Evolutionary conservation across 2,888 invertebrate species (phyloP).

Genomic region (Volucella inanis): DNA sequence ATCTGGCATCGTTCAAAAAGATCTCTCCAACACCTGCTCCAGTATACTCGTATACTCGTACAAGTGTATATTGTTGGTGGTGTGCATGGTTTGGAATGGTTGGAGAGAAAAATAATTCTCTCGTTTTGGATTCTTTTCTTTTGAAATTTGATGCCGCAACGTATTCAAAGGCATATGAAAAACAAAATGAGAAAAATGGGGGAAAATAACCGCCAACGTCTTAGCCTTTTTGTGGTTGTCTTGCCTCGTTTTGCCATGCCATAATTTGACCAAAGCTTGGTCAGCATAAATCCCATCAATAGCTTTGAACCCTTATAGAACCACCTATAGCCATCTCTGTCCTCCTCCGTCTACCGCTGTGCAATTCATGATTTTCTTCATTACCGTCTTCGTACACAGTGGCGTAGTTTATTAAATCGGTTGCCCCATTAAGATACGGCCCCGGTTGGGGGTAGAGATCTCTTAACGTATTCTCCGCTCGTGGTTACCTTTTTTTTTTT

Average conservation of each 20-base stretch:
- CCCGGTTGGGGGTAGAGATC: conserved; percentile 54
- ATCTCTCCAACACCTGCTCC: conserved; percentile 69
- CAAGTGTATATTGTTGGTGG: background rate
- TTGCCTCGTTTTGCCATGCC: background rate
- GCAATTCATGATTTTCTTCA: conserved; percentile 39
- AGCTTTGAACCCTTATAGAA: conserved; percentile 55
- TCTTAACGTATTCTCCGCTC: conserved; percentile 17
- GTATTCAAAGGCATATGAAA: conserved; percentile 37
- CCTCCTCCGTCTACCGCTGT: conserved; percentile 28
- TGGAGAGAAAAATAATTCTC: conserved; percentile 46
- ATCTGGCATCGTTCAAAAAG: conserved; percentile 58
- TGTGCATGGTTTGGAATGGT: background rate
- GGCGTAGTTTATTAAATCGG: conserved; percentile 72
- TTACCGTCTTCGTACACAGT: conserved; percentile 41
- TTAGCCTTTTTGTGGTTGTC: background rate
- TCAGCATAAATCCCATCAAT: conserved; percentile 63
- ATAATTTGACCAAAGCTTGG: conserved; percentile 32
- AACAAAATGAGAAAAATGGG: conserved; percentile 33
- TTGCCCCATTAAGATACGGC: conserved; percentile 66
- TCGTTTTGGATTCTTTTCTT: conserved; percentile 66
- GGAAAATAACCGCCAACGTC: background rate
- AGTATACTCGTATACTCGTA: background rate
- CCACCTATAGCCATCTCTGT: conserved; percentile 19
- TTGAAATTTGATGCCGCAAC: conserved; percentile 71
- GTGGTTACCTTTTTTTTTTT: conserved; percentile 11